Base-by-base conservation (phyloP, 2,888 invertebrate genomes). In the Diadegma fenestrale region DNA sequence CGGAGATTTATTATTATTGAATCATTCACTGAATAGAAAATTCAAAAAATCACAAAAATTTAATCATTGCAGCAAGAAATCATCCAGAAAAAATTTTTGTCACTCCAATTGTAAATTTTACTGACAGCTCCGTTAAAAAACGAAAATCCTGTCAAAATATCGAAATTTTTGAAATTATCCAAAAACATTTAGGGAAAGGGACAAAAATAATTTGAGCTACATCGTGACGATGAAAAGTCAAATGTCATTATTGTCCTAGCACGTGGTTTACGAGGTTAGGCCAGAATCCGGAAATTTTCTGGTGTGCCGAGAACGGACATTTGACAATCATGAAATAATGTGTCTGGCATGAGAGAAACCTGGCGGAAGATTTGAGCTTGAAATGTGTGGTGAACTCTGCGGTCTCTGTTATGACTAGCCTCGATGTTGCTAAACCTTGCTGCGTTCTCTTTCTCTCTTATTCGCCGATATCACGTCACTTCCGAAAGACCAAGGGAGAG, bases 281-380 rank as follows among this genome's bases (percentile, higher is more conserved):
- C 22, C 63, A 75, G 66, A 79, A 82, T 86, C 48, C 80, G 61
- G 64, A 51, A 79, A 45, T 64, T 82, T 78, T 75, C 43, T 61
- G 19, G 45, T 17, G 45, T 17, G 12, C 63, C 87, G 14, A 58
- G 33, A 64, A 68, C 78, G 78, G 79, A 66, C 64, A 64, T 84
- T 82, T 84, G 92, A 92, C 93, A 93, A 93, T 93, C 92, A 91
- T 91, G 92, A 92, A 93, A 92, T 92, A 92, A 92, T 92, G 92
- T 90, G 91, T 89, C 89, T 85, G 84, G 84, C 84, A 85, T 54
- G 78, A 63, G 81, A 85, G 80, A 64, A 81, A 51, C 72, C 63
- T 51, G 63, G 37, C 43, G 89, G 88, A 88, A 90, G 89, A 89
- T 89, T 90, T 88, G 87, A 90, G 91, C 88, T 89, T 91, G 91